A percentile compares a stretch with the other conserved stretches of the same genome.
Conservation (phyloP, 2,113 vertebrate species). For the Brachypteracias leptosomus region DNA sequence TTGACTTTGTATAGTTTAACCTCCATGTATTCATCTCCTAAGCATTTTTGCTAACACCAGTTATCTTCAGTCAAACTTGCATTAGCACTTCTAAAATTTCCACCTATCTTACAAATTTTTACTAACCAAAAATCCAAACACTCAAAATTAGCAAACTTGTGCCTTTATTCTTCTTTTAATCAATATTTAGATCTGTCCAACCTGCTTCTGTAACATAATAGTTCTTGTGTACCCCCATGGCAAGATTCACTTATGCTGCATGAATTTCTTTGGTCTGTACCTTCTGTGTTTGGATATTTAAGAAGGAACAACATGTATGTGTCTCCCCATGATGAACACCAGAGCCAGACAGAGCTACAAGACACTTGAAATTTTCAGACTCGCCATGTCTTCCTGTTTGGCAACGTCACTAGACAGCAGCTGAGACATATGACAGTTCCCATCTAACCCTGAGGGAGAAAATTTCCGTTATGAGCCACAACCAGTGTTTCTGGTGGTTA, state of each 20-base stretch:
- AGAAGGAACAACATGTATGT: background rate
- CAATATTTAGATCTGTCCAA: background rate
- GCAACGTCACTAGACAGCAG: background rate
- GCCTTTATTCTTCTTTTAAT: background rate
- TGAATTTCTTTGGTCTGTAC: background rate
- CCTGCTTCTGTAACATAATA: background rate
- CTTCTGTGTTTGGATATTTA: background rate
- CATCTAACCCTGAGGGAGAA: background rate
- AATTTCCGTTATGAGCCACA: background rate
- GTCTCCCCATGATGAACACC: background rate
- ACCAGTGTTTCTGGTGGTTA: background rate
- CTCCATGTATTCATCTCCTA: background rate
- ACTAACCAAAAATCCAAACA: background rate
- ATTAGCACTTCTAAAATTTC: background rate
- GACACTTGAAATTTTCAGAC: background rate
- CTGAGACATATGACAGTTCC: background rate
- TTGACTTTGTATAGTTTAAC: background rate
- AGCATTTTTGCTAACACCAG: background rate
- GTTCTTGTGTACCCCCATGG: background rate
- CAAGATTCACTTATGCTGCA: background rate
- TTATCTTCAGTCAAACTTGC: background rate
- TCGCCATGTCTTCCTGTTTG: fast-evolving
- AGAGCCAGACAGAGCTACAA: background rate
- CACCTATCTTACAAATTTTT: background rate
- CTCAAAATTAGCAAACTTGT: background rate